A percentile compares a stretch with the other conserved stretches of the same genome.
These are phyloP conservation scores for Colletes latitarsis DNA, from an alignment of 1,140 invertebrate genomes.

Conservation along the genomic window DNA sequence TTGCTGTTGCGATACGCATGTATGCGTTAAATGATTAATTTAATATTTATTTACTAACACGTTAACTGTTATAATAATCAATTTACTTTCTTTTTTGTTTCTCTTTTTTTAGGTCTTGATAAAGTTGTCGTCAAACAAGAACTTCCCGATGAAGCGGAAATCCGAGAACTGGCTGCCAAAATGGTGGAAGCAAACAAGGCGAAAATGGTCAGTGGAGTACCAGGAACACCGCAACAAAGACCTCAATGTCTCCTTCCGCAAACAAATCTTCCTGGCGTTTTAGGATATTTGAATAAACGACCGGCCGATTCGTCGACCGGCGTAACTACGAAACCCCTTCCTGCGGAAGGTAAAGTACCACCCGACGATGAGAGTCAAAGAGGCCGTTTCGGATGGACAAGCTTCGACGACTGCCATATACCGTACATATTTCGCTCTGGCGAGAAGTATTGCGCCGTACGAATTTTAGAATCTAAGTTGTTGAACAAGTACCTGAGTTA, in stretches of 20 bases:
- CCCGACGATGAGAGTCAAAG: conserved; percentile 90
- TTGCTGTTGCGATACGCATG: not conserved
- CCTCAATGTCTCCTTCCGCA: conserved; percentile 66
- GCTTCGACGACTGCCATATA: conserved; percentile 91
- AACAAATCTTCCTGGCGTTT: conserved; percentile 80
- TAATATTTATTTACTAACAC: too few species aligned
- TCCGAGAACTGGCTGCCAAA: conserved; percentile 91
- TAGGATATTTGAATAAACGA: conserved; percentile 81
- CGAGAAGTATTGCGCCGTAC: conserved; percentile 94
- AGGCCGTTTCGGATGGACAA: conserved; percentile 94
- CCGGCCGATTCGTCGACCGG: conserved; percentile 66
- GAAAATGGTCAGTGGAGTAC: conserved; percentile 83
- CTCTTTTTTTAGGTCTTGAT: conserved; percentile 56
- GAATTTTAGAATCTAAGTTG: conserved; percentile 94
- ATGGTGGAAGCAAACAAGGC: conserved; percentile 92
- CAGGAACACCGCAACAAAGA: conserved; percentile 58
- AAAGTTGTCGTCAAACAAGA: conserved; percentile 88
- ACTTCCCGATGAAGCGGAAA: conserved; percentile 92
- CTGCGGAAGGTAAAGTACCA: conserved; percentile 74
- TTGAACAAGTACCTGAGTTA: conserved; percentile 92
- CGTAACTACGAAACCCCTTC: conserved; percentile 64
- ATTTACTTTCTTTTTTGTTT: not conserved
- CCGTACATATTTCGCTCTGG: conserved; percentile 92
- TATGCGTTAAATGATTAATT: not conserved
- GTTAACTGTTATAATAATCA: not conserved